phyloP scores from a whole-genome alignment of 2,113 vertebrate genomes.

The Lipophrys pholis region DNA sequence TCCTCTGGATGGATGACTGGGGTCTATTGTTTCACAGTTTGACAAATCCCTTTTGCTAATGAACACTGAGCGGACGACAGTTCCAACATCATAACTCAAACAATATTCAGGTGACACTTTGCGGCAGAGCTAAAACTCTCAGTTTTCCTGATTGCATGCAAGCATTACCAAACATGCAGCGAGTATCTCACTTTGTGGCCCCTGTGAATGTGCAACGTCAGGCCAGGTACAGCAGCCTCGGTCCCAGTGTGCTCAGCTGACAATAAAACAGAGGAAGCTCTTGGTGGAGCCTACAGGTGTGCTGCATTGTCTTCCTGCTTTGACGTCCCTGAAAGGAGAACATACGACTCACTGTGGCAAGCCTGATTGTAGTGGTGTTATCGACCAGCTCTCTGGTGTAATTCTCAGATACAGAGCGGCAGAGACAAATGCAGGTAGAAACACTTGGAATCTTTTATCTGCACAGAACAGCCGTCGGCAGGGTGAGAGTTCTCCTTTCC shows the following conservation, averaged over 20 bases:
- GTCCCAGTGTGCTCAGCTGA: conserved; percentile 70
- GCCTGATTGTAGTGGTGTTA: conserved; percentile 84
- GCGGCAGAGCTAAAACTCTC: background rate
- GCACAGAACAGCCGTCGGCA: conserved; percentile 72
- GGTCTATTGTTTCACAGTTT: background rate
- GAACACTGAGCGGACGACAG: background rate
- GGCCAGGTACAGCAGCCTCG: conserved; percentile 31
- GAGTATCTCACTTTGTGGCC: background rate
- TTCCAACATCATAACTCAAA: background rate
- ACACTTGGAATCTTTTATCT: conserved; percentile 83
- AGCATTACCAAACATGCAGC: background rate
- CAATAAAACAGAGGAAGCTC: conserved; percentile 79
- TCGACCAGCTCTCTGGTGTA: conserved; percentile 82
- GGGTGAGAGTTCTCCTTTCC: conserved; percentile 78
- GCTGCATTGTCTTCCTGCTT: conserved; percentile 78
- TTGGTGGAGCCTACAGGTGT: conserved; percentile 78
- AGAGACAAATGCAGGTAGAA: conserved; percentile 66
- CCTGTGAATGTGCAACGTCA: no score
- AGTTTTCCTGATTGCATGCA: conserved; percentile 19
- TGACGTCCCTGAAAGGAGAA: conserved; percentile 81
- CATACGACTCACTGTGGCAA: conserved; percentile 80
- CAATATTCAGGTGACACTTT: background rate
- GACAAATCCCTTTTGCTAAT: background rate
- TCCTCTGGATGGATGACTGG: background rate
- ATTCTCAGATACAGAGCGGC: conserved; percentile 76